phyloP scores from a whole-genome alignment of 2,797 vertebrate genomes.

The Lithobates pipiens region DNA sequence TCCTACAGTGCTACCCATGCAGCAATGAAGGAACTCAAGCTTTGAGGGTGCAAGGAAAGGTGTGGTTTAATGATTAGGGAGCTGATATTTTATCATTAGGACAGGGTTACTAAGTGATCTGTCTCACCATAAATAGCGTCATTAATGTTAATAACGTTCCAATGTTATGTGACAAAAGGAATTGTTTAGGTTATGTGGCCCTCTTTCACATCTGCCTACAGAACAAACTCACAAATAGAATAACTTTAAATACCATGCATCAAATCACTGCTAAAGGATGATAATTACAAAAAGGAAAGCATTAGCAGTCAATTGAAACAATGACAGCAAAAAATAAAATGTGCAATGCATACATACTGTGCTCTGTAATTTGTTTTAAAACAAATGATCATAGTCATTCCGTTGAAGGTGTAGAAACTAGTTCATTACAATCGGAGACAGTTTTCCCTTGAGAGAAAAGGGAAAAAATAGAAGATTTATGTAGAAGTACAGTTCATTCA shows the following conservation, averaged over 20 bases:
- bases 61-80: conserved; percentile 25
- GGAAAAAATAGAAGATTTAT: not conserved
- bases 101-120: conserved; percentile 20
- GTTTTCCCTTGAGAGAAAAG: not conserved
- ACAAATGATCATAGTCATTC: not conserved
- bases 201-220: not conserved
- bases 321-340: conserved; percentile 9
- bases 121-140: conserved; percentile 21
- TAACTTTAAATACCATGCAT: not conserved
- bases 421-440: not conserved
- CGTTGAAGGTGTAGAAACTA: not conserved
- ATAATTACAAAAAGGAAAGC: not conserved
- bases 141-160: conserved; percentile 25
- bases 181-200: not conserved
- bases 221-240: conserved; percentile 8
- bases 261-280: not conserved
- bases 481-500: not conserved
- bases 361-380: not conserved
- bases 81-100: not conserved
- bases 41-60: conserved; percentile 20
- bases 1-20: conserved; percentile 12
- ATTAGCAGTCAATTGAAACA: not conserved
- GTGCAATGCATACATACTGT: not conserved
- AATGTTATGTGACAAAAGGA: not conserved
- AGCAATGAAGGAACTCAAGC: conserved; percentile 1